Percentiles rank a stretch among this genome's conserved stretches.
Evolutionary conservation across 2,113 vertebrate species (phyloP).

Genomic region (Gasterosteus aculeatus): DNA sequence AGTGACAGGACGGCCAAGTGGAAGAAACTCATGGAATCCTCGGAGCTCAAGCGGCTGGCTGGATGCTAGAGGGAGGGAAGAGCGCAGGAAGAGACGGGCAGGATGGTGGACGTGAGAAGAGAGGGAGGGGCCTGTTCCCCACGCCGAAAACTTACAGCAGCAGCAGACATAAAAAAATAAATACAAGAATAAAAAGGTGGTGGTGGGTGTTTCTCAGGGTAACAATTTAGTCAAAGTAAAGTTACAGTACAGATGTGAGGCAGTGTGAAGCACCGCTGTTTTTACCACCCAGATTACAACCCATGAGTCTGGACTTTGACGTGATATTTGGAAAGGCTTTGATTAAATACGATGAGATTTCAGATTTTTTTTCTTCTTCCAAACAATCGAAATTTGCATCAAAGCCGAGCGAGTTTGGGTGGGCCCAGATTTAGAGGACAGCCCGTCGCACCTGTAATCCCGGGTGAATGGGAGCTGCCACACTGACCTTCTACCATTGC

Average conservation of each 20-base stretch:
- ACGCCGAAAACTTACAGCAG: constrained; percentile 38
- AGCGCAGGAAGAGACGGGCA: constrained; percentile 23
- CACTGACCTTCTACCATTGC: constrained; percentile 55
- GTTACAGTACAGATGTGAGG: constrained; percentile 5
- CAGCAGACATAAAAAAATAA: constrained; percentile 30
- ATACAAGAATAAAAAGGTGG: constrained; percentile 45
- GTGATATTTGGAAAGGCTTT: constrained; percentile 1
- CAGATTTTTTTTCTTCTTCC: not conserved
- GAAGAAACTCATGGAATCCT: constrained; percentile 75
- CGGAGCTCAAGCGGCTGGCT: constrained; percentile 68
- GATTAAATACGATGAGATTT: not conserved
- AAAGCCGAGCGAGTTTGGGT: constrained; percentile 20
- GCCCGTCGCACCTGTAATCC: constrained; percentile 60
- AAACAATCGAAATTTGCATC: not conserved
- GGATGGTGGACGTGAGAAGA: constrained; percentile 63
- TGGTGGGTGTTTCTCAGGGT: constrained; percentile 36
- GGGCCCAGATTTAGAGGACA: constrained; percentile 37
- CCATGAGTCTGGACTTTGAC: not conserved
- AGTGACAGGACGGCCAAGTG: constrained; percentile 74
- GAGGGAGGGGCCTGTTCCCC: constrained; percentile 55
- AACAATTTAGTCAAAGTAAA: constrained; percentile 13
- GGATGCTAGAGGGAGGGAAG: constrained; percentile 47
- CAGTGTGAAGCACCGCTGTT: not conserved
- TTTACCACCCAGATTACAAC: not conserved
- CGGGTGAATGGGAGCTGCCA: constrained; percentile 41